Conservation (phyloP, 2,888 invertebrate species). For the Cryptosula pallasiana region DNA sequence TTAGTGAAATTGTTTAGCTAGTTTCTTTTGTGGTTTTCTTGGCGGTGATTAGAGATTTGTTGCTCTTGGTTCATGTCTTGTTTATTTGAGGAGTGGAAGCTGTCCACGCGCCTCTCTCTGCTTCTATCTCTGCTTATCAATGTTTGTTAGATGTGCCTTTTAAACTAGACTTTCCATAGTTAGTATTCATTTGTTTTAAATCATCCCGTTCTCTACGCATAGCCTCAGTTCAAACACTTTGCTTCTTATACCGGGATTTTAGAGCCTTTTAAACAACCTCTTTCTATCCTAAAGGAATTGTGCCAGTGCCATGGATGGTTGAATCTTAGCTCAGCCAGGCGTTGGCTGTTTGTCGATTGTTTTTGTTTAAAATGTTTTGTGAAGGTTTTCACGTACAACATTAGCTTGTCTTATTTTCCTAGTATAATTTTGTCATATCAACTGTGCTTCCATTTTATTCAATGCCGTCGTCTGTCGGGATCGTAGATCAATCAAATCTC, state of each 20-base stretch:
- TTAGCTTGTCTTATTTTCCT: background rate
- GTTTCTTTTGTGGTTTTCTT: background rate
- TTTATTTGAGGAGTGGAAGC: background rate
- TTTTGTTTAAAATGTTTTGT: background rate
- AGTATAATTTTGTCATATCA: background rate
- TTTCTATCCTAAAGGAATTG: background rate
- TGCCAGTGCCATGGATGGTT: background rate
- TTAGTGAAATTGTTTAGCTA: background rate
- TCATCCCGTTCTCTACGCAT: background rate
- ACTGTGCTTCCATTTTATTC: background rate
- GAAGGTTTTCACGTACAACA: background rate
- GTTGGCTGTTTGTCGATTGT: no score
- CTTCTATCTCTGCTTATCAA: background rate
- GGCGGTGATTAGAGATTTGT: background rate
- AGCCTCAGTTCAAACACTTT: background rate
- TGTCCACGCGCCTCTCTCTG: background rate
- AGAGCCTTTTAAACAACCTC: background rate
- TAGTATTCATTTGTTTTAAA: background rate
- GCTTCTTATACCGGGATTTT: background rate
- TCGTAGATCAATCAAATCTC: background rate
- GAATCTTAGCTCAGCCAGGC: background rate
- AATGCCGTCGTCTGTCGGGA: no score
- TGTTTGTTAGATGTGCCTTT: no score
- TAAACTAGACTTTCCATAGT: no score
- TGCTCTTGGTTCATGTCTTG: background rate